Conservation (phyloP, 64 coral and sea anemone species). For the Montipora capricornis region DNA sequence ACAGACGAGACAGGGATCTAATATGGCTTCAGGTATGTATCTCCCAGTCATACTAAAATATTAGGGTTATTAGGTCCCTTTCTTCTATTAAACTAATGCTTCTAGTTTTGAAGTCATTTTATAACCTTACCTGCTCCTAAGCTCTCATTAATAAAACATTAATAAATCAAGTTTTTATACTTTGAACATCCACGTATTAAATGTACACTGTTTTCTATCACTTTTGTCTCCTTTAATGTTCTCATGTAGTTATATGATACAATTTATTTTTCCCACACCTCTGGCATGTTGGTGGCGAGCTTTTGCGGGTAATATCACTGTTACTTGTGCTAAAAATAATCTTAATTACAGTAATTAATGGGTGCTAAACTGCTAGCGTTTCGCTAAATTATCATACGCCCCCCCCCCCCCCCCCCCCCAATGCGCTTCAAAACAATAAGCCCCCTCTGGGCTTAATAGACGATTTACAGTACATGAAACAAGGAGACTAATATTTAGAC, state of each 20-base stretch:
- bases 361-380: neutral
- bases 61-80: constrained; percentile 39
- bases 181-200: neutral
- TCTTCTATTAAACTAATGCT: constrained; percentile 58
- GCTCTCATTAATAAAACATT: neutral
- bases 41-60: constrained; percentile 47
- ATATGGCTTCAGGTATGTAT: constrained; percentile 42
- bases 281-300: constrained; percentile 36
- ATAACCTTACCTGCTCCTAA: constrained; percentile 38
- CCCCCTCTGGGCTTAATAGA: too few species aligned
- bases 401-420: too few species aligned
- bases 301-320: constrained; percentile 25
- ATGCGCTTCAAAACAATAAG: too few species aligned
- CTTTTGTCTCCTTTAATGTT: constrained; percentile 35
- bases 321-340: constrained; percentile 24
- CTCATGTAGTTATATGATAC: constrained; percentile 52
- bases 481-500: too few species aligned
- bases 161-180: too few species aligned
- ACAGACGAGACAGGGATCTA: constrained; percentile 40
- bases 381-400: neutral
- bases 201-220: constrained; percentile 24
- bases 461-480: too few species aligned
- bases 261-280: constrained; percentile 48
- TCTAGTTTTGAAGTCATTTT: constrained; percentile 48
- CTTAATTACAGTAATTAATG: constrained; percentile 50